Conservation (phyloP, 2,888 invertebrate genomes). For the Conchocele bisecta region DNA sequence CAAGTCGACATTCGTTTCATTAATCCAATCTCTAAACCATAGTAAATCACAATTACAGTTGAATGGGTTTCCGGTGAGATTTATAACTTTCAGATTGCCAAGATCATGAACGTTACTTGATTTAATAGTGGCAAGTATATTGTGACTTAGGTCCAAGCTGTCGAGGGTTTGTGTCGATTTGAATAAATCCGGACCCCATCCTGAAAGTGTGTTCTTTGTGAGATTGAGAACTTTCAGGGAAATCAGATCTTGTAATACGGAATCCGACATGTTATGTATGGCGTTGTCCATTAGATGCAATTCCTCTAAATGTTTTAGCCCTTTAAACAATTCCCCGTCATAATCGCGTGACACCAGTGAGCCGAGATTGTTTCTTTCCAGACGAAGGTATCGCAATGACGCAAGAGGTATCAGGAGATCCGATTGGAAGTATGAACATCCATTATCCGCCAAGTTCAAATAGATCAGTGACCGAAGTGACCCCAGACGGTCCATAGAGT, state of each 20-base stretch:
- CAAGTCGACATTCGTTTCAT: slow-evolving; percentile 86
- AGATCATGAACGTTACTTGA: slow-evolving; percentile 85
- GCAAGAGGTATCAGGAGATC: slow-evolving; percentile 26
- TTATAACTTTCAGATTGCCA: slow-evolving; percentile 85
- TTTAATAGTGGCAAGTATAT: slow-evolving; percentile 77
- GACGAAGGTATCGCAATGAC: slow-evolving; percentile 57
- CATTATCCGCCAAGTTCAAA: slow-evolving; percentile 66
- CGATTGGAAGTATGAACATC: no score
- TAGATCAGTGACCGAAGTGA: slow-evolving; percentile 54
- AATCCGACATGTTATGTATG: slow-evolving; percentile 74
- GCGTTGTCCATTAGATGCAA: slow-evolving; percentile 77
- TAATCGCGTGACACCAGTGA: slow-evolving; percentile 50
- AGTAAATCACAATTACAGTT: slow-evolving; percentile 95
- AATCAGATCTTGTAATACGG: slow-evolving; percentile 86
- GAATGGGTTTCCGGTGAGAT: slow-evolving; percentile 93
- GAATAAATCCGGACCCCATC: slow-evolving; percentile 58
- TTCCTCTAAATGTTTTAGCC: slow-evolving; percentile 56
- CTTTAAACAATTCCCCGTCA: slow-evolving; percentile 53
- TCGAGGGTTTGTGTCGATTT: slow-evolving; percentile 30
- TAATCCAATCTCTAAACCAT: slow-evolving; percentile 96
- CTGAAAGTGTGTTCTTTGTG: slow-evolving; percentile 63
- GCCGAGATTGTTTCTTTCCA: slow-evolving; percentile 65
- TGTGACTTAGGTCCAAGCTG: slow-evolving; percentile 74
- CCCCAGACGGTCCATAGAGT: slow-evolving; percentile 45
- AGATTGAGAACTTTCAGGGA: slow-evolving; percentile 86